Conservation (phyloP, 2,797 vertebrate genomes). For the Pangasius krempfi region DNA sequence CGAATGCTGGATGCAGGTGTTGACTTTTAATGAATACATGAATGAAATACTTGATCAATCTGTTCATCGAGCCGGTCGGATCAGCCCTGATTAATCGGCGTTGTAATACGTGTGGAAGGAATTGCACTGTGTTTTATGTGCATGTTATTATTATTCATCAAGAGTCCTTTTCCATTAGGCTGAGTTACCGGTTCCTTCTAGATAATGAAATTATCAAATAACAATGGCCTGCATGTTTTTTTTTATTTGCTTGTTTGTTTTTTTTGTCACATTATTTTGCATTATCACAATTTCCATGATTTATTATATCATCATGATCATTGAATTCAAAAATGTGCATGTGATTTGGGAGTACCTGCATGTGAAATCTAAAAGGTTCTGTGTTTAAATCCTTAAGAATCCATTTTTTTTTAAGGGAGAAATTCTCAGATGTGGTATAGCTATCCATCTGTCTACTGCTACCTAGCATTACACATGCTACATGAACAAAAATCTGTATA, state of each 20-base stretch:
- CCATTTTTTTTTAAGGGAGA: background rate
- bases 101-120: background rate
- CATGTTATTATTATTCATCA: background rate
- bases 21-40: background rate
- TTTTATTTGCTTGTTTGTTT: background rate
- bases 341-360: background rate
- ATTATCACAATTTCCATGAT: background rate
- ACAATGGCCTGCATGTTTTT: background rate
- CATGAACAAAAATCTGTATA: background rate
- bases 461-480: background rate
- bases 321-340: background rate
- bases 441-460: background rate
- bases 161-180: background rate
- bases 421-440: too few relatives aligned
- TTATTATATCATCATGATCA: background rate
- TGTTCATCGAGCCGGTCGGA: background rate
- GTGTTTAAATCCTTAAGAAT: background rate
- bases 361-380: background rate
- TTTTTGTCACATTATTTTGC: background rate
- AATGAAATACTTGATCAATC: background rate
- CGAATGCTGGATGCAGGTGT: background rate
- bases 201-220: background rate
- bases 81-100: slow-evolving; percentile 4
- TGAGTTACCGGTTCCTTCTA: background rate
- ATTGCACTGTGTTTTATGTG: background rate